Percentiles rank a stretch among this genome's conserved stretches.
Conservation (phyloP, 2,797 vertebrate species). For the Coreius guichenoti region DNA sequence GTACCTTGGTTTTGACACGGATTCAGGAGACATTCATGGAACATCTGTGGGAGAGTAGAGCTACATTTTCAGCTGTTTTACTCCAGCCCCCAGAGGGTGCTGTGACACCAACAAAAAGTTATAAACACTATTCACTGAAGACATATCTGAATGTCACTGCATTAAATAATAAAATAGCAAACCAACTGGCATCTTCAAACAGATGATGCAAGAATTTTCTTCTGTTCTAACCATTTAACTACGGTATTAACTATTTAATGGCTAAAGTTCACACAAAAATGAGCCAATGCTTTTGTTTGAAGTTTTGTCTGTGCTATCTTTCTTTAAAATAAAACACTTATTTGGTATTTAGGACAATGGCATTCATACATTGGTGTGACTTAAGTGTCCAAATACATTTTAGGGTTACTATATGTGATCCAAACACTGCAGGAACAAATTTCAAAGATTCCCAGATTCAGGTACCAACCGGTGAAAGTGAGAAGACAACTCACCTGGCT, state of each 20-base stretch:
- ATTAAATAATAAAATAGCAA: not conserved
- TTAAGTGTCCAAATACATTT: not conserved
- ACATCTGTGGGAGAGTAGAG: constrained; percentile 79
- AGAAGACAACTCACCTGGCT: constrained; percentile 71
- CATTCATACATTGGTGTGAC: not conserved
- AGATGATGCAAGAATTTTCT: not conserved
- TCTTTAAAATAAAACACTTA: not conserved
- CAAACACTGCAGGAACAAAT: not conserved
- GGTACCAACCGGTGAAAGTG: not conserved
- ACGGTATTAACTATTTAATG: not conserved
- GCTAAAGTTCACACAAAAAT: not conserved
- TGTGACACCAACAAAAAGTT: not conserved
- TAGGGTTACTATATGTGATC: not conserved
- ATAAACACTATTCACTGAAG: not conserved
- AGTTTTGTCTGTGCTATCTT: not conserved
- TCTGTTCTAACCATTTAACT: not conserved
- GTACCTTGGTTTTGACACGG: constrained; percentile 93
- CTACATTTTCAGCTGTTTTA: not conserved
- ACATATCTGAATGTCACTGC: not conserved
- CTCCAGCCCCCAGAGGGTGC: constrained; percentile 1
- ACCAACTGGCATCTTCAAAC: not conserved
- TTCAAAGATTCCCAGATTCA: not conserved
- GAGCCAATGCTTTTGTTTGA: not conserved
- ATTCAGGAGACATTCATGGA: constrained; percentile 96
- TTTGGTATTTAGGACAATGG: not conserved